These are phyloP conservation scores for Rotaria magnacalcarata DNA, from an alignment of 2,888 invertebrate genomes.

Conservation along the genomic window DNA sequence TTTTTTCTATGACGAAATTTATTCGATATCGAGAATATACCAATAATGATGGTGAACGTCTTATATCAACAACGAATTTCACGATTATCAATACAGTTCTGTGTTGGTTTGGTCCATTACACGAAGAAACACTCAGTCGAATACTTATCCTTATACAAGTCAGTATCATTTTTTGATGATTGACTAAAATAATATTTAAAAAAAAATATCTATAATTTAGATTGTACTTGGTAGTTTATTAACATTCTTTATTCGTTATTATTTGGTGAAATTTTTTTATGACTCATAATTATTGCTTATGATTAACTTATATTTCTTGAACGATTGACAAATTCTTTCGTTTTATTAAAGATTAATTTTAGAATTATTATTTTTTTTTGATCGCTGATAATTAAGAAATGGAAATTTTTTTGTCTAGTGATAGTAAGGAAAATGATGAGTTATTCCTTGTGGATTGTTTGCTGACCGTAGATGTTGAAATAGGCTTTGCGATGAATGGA, in stretches of 20 bases:
- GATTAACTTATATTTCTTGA: not conserved
- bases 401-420: not conserved
- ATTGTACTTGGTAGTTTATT: not conserved
- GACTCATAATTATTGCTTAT: not conserved
- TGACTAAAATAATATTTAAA: not conserved
- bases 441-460: not conserved
- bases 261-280: slow-evolving; percentile 27
- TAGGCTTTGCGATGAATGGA: no score
- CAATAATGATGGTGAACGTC: slow-evolving; percentile 27
- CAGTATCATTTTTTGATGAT: not conserved
- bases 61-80: slow-evolving; percentile 41
- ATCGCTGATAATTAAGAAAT: not conserved
- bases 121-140: slow-evolving; percentile 36
- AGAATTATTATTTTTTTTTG: not conserved
- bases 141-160: slow-evolving; percentile 41
- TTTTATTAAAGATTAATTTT: not conserved
- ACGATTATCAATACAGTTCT: slow-evolving; percentile 45
- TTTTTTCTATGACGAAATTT: slow-evolving; percentile 37
- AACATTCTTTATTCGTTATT: slow-evolving; percentile 28
- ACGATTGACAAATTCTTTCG: not conserved
- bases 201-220: not conserved
- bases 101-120: slow-evolving; percentile 39
- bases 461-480: not conserved
- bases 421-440: not conserved
- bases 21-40: slow-evolving; percentile 36